These are phyloP conservation scores for Halcyon malimbica DNA, from an alignment of 2,113 vertebrate species.

Conservation along the genomic window DNA sequence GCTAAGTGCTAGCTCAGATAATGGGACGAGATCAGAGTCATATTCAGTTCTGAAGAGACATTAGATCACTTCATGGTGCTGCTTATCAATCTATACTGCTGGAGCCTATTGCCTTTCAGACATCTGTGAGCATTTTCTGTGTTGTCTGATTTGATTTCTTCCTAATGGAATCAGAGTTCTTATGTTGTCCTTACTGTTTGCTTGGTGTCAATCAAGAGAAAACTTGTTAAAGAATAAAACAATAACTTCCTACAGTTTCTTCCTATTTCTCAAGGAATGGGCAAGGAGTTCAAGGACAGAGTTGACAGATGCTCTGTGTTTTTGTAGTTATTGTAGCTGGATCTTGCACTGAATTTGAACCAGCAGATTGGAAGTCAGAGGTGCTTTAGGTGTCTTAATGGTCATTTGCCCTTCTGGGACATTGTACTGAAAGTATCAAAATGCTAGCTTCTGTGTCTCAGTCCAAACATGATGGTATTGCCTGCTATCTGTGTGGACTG, in stretches of 20 bases:
- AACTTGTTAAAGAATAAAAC: not conserved
- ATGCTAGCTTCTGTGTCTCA: not conserved
- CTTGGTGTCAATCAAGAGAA: not conserved
- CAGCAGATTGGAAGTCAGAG: not conserved
- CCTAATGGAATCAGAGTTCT: fast-evolving
- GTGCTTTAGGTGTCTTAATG: not conserved
- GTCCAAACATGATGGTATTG: not conserved
- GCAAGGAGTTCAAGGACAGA: not conserved
- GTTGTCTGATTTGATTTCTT: not conserved
- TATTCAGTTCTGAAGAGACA: not conserved
- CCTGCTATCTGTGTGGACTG: not conserved
- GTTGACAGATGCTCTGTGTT: not conserved
- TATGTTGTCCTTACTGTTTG: not conserved
- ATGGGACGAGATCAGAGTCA: not conserved
- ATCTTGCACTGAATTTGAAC: not conserved
- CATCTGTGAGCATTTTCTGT: not conserved
- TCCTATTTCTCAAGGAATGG: not conserved
- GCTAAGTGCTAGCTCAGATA: not conserved
- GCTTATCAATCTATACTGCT: not conserved
- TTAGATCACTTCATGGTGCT: not conserved
- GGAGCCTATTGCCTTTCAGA: not conserved
- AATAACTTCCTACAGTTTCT: not conserved
- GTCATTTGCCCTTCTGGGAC: not conserved
- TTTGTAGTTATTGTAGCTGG: not conserved
- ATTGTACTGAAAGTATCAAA: not conserved